Percentiles rank a stretch among this genome's conserved stretches.
Conservation (phyloP, 2,797 vertebrate genomes). For the Pyrocephalus nanus region DNA sequence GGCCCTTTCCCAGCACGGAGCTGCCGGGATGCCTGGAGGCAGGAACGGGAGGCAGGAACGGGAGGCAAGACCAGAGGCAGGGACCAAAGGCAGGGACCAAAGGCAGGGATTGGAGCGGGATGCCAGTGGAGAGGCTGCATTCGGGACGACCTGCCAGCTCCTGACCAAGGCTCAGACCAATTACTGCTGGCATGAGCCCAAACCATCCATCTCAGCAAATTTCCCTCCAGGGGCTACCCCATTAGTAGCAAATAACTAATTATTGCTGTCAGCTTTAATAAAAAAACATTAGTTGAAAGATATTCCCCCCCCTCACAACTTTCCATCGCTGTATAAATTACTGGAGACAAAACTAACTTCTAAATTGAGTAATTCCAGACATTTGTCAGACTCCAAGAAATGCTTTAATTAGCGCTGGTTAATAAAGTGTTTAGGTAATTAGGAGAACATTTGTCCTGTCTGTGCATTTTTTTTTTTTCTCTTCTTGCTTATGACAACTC, state of each 20-base stretch:
- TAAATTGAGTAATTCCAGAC: constrained; percentile 75
- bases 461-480: neutral
- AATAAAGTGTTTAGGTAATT: constrained; percentile 79
- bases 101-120: neutral
- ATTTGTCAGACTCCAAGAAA: constrained; percentile 77
- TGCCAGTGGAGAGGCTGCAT: accelerated
- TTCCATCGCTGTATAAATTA: constrained; percentile 70
- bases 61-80: too few relatives aligned
- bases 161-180: constrained; percentile 23
- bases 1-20: neutral
- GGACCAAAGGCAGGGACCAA: neutral
- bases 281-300: constrained; percentile 46
- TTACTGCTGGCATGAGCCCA: constrained; percentile 10
- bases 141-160: neutral
- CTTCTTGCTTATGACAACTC: constrained; percentile 60
- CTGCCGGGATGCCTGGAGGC: neutral
- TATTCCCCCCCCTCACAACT: constrained; percentile 55
- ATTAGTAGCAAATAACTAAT: constrained; percentile 53
- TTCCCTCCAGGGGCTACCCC: constrained; percentile 3
- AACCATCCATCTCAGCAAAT: constrained; percentile 4
- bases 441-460: constrained; percentile 70
- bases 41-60: neutral
- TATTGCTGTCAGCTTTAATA: constrained; percentile 52
- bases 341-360: constrained; percentile 72
- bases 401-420: constrained; percentile 76